Evolutionary conservation across 1,140 invertebrate genomes (phyloP), one percentile per base, ranked within the genome.

Genomic region (Solenopsis invicta): DNA sequence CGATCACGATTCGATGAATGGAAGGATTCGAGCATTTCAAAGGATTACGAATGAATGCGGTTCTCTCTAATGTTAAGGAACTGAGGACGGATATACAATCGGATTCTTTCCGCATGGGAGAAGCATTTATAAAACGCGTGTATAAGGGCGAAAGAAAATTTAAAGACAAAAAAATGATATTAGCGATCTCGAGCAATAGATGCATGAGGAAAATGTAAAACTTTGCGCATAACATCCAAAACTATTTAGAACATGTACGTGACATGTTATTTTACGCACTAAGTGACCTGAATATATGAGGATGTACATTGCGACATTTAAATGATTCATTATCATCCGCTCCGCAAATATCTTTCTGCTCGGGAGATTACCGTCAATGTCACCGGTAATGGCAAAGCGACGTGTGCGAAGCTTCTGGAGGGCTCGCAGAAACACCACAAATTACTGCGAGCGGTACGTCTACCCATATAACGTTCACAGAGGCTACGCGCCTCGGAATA

Each of bases 351-450:
- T 71, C 84, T 71, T 86, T 77, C 75, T 74, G 48, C 50, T 64
- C 59, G 74, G 56, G 29, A 87, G 85, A 88, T 87, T 62, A 86
- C 52, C 85, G 86, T 88, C 84, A 88, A 74, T 88, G 84, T 87
- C 66, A 87, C 85, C 52, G 62, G 67, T 67, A 86, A 77, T 69
- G 71, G 74, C 72, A 71, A 69, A 72, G 67, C 64, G 56, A 72
- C 85, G 66, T 64, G 86, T 50, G 59, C 81, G 66, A 66, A 74
- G 77, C 54, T 72, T 87, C 69, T 62, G 24, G 54, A 64, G 59
- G 71, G 54, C 72, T 88, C 84, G 66, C 84, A 67, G 85, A 76
- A 88, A 82, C 71, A 88, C 76, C 67, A 88, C 62, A 89, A 90
- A 85, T 81, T 87, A 80, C 84, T 64, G 72, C 80, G 75, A 87